phyloP scores from a whole-genome alignment of 1,140 invertebrate genomes.

The Ceratitis capitata region DNA sequence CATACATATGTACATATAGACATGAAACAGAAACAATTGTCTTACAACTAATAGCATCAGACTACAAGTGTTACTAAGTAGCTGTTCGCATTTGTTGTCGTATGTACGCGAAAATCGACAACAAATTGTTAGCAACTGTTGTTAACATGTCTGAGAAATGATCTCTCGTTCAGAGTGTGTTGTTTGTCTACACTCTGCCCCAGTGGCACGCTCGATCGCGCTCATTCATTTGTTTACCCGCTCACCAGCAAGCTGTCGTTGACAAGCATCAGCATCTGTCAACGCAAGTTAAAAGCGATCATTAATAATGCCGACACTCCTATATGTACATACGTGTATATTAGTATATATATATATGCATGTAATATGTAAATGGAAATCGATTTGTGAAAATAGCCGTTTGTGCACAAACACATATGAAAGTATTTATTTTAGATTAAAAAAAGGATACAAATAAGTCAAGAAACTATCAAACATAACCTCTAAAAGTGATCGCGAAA shows the following conservation, averaged over 20 bases:
- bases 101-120: slow-evolving; percentile 23
- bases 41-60: slow-evolving; percentile 28
- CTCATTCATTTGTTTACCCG: neutral
- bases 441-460: too few relatives aligned
- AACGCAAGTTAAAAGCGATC: slow-evolving; percentile 61
- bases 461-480: too few relatives aligned
- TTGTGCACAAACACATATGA: neutral
- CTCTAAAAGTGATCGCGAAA: too few relatives aligned
- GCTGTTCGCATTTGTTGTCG: slow-evolving; percentile 24
- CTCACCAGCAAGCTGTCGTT: slow-evolving; percentile 30
- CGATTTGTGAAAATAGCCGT: slow-evolving; percentile 1
- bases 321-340: too few relatives aligned
- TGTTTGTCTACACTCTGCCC: neutral
- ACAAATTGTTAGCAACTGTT: slow-evolving; percentile 62
- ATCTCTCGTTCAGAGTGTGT: neutral
- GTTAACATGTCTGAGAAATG: slow-evolving; percentile 53
- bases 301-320: slow-evolving; percentile 50
- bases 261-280: slow-evolving; percentile 51
- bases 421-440: too few relatives aligned
- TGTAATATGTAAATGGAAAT: slow-evolving; percentile 28
- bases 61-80: slow-evolving; percentile 32
- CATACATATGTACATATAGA: too few relatives aligned
- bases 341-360: too few relatives aligned
- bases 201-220: neutral
- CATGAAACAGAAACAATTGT: slow-evolving; percentile 11